Conservation (phyloP, 2,888 invertebrate species). For the Nemurella pictetii region DNA sequence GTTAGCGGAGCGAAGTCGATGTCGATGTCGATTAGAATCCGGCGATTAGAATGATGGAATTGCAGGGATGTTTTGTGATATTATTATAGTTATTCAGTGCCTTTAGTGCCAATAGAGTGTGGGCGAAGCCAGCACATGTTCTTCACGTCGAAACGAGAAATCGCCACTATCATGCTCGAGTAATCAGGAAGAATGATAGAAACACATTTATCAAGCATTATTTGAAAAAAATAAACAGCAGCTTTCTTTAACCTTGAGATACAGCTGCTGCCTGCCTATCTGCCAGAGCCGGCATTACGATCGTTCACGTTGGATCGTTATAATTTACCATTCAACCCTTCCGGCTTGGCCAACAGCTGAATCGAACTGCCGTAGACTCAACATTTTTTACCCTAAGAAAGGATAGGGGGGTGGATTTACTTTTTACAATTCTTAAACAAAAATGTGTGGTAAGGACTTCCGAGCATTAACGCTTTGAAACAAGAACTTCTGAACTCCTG, state of each 20-base stretch:
- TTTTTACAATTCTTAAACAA: background rate
- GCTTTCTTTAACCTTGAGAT: conserved; percentile 2
- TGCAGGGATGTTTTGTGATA: background rate
- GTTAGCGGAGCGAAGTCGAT: background rate
- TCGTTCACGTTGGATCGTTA: background rate
- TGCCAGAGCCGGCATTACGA: background rate
- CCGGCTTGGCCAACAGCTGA: background rate
- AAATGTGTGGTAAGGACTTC: background rate
- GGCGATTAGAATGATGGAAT: background rate
- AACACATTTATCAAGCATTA: background rate
- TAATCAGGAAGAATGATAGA: background rate
- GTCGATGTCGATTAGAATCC: background rate
- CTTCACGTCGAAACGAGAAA: background rate
- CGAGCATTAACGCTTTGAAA: background rate
- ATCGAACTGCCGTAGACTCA: background rate
- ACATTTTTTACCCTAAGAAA: background rate
- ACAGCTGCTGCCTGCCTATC: background rate
- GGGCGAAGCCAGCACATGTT: background rate
- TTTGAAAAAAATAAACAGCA: background rate
- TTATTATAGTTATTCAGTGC: background rate
- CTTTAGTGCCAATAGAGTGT: background rate
- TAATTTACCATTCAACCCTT: background rate
- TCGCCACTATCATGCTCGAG: background rate
- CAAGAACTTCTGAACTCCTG: background rate
- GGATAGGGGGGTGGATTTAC: background rate